Base-by-base conservation (phyloP, 2,113 vertebrate species). In the Trichechus manatus region DNA sequence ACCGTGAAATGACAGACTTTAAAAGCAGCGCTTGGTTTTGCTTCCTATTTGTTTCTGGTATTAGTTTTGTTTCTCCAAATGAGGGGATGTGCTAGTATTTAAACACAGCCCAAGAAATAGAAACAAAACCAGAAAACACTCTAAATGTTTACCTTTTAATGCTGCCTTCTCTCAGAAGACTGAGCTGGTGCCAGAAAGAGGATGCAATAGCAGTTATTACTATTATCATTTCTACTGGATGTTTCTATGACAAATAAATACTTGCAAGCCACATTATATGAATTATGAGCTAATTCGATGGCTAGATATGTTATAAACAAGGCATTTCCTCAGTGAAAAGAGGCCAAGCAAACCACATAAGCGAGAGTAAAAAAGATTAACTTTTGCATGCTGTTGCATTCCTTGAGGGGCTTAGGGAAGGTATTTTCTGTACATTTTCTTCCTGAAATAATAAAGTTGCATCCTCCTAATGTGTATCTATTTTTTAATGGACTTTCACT, bases 361-460 rank as follows among this genome's bases (percentile, higher is more conserved):
- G 66, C 1, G 10, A 61, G 25, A 78, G 66, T 47, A 25, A 72
- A 93, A 64, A 83, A 36, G 53, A 56, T 23, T 13, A 91, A 97
- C 19, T 94, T 90, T 22, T 56, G 29, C 23, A 66, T 61, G 22
- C 59, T 85, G 19, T 87, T 63, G 11, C 47, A 68, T 53, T 94
- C 25, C 11, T 10, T 33, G 22, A 56, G 66, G 36, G 36, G 29
- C 29, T 74, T 5, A 5, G 22, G 36, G 72, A 56, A 53, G 33
- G 8, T 80, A 86, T 63, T 96, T 91, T 59, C 83, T 77, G 44
- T n/a, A 44, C 36, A 89, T 88, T 93, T 95, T 90, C 66, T 96
- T 86, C 70, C 44, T 47, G 84, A 97, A 95, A 93, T 91, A 94
- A 92, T 91, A 94, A 92, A 94, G n/a, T 80, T 79, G 81, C 61